A percentile compares a stretch with the other conserved stretches of the same genome.
phyloP scores from a whole-genome alignment of 2,797 vertebrate genomes.

The Sebastes hubbsi region DNA sequence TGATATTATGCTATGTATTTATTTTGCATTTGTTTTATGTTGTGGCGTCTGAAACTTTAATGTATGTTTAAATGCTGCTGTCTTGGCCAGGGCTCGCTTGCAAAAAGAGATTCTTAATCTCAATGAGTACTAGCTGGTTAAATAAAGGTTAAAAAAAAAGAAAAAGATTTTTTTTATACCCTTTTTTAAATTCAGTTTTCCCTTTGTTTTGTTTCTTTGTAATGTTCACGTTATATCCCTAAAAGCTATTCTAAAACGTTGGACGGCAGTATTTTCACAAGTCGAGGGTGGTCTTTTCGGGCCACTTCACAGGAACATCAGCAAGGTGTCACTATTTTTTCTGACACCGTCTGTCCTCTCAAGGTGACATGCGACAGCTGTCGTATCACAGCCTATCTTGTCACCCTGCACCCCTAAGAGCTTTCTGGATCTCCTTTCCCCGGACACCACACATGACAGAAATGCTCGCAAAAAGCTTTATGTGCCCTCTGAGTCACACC shows the following conservation, averaged over 20 bases:
- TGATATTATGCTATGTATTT: no score
- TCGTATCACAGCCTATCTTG: slow-evolving; percentile 52
- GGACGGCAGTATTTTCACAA: slow-evolving; percentile 5
- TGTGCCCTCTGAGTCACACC: slow-evolving; percentile 42
- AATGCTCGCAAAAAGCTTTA: slow-evolving; percentile 50
- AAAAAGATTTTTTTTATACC: no score
- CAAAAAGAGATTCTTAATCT: no score
- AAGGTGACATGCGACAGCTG: slow-evolving; percentile 64
- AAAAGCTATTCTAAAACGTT: background rate
- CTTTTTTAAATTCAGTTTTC: background rate
- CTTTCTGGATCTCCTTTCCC: slow-evolving; percentile 25
- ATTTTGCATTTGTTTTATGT: no score
- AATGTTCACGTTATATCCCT: background rate
- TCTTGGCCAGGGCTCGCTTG: no score
- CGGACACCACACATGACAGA: slow-evolving; percentile 40
- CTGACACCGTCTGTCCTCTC: slow-evolving; percentile 39
- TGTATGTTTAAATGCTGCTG: no score
- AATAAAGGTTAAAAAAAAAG: no score
- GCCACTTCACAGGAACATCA: slow-evolving; percentile 48
- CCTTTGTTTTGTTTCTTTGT: background rate
- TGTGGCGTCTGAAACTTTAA: no score
- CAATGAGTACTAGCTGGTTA: no score
- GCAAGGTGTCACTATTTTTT: slow-evolving; percentile 34
- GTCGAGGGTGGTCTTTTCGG: slow-evolving; percentile 30
- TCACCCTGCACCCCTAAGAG: slow-evolving; percentile 41